Evolutionary conservation across 2,797 vertebrate genomes (phyloP), one percentile per base, ranked within the genome.

Genomic region (Decapterus maruadsi): DNA sequence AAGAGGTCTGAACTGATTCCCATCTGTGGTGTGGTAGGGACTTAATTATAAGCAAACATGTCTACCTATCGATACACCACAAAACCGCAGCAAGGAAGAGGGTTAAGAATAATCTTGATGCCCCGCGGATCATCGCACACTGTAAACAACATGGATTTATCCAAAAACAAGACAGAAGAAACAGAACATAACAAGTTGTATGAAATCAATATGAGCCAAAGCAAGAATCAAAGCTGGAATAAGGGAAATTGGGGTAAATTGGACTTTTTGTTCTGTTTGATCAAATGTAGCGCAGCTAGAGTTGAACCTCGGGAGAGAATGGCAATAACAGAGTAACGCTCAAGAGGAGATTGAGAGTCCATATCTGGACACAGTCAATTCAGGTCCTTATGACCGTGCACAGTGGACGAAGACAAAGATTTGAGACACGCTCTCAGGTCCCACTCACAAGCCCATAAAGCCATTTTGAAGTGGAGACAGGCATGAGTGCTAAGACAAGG

Each of bases 11-110:
- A 76, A 85, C 76, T 36, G 71, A 88, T 90, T 94, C 93, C 93
- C 92, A 93, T 92, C 89, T 92, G 94, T 84, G 80, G 78, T 85
- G 78, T 87, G 68, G 88, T 87, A 71, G 88, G 91, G 90, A 92
- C 91, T 92, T 94, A 94, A 95, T 95, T 95, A 95, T 88, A 94
- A 93, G 90, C 86, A 94, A 93, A 93, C 92, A 89, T 90, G 88
- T 87, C 87, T 80, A 84, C 75, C 89, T 92, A 94, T 92, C 89
- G 85, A 94, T 87, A 87, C 82, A 73, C 80, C 83, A 85, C 87
- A 78, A 92, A 91, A 91, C 87, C 91, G 60, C 84, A 77, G 82
- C 72, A 72, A 92, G 87, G 75, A 82, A 85, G 85, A 92, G 91
- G 88, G 88, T 91, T 91, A 90, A 88, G 90, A 94, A 94, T 92